phyloP scores from a whole-genome alignment of 2,113 vertebrate species.

The Jacana jacana region DNA sequence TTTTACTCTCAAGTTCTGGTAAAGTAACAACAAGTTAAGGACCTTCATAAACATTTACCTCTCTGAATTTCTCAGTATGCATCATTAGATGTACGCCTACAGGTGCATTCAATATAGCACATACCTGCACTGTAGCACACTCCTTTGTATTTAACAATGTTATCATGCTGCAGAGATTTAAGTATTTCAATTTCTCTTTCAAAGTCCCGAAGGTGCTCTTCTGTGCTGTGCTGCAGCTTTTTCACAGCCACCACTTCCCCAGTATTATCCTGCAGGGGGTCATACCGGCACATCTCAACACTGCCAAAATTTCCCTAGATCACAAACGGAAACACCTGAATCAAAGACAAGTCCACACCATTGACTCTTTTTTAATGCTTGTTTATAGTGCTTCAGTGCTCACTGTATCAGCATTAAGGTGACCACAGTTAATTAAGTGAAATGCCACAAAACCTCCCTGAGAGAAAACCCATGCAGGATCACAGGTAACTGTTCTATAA shows the following conservation, averaged over 20 bases:
- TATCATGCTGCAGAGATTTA: conserved; percentile 95
- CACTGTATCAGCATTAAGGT: background rate
- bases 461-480: background rate
- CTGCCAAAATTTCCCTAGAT: conserved; percentile 96
- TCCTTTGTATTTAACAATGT: conserved; percentile 98
- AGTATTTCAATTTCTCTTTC: conserved; percentile 98
- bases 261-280: conserved; percentile 94
- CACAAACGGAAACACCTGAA: background rate
- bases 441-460: background rate
- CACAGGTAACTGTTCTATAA: background rate
- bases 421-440: background rate
- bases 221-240: conserved; percentile 95
- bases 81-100: background rate
- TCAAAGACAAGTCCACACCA: background rate
- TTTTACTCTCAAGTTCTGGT: background rate
- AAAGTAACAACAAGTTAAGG: background rate
- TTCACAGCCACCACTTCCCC: conserved; percentile 98
- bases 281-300: conserved; percentile 97
- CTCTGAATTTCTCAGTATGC: background rate
- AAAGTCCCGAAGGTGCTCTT: conserved; percentile 93
- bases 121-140: conserved; percentile 96
- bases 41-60: background rate
- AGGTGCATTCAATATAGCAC: background rate
- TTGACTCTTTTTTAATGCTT: background rate
- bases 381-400: background rate